Base-by-base conservation (phyloP, 2,797 vertebrate species). In the Phoxinus dragarum region DNA sequence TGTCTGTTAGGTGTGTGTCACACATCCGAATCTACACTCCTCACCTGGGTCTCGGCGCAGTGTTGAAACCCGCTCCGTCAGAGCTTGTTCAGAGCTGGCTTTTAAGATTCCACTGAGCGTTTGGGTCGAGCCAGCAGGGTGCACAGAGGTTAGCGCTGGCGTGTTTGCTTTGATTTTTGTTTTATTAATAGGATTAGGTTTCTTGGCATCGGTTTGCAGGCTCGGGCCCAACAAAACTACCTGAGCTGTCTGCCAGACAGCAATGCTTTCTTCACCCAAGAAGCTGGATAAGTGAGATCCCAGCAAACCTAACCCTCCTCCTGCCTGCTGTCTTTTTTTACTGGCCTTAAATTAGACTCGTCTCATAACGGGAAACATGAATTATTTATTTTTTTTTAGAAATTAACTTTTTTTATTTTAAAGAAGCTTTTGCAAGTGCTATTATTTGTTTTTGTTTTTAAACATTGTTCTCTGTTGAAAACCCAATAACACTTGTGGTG, bases 141-240 rank as follows among this genome's bases (percentile, higher is more conserved):
- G 80, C 36, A 1, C 71, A 52, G 82, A 75, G 82, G 89, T 88
- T 89, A 89, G 80, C 56, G 38, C 80, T 88, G 66, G 89, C 91
- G 86, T 92, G 88, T 88, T 86, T 87, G 81, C 88, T 92, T 92
- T 91, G 88, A 91, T 90, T 90, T 91, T 86, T 93, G 94, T 94
- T 94, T 92, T 92, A 88, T 91, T 92, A 93, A 93, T 92, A 93
- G 91, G 79, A 89, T 92, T 91, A 92, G 88, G 90, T 94, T 94
- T 88, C 89, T 88, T 76, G 34, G 76, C 88, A 85, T 88, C 59
- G 82, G 56, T 79, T n/a, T 56, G 36, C 19, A 56, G 66, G 84
- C 79, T 93, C 84, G 2, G 81, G 73, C 84, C 85, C 90, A 21
- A 61, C 89, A 91, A 89, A 91, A 91, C 84, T 89, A 91, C 88